Evolutionary conservation across 2,888 invertebrate species (phyloP), one percentile per base, ranked within the genome.

Genomic region (Griposia aprilina): DNA sequence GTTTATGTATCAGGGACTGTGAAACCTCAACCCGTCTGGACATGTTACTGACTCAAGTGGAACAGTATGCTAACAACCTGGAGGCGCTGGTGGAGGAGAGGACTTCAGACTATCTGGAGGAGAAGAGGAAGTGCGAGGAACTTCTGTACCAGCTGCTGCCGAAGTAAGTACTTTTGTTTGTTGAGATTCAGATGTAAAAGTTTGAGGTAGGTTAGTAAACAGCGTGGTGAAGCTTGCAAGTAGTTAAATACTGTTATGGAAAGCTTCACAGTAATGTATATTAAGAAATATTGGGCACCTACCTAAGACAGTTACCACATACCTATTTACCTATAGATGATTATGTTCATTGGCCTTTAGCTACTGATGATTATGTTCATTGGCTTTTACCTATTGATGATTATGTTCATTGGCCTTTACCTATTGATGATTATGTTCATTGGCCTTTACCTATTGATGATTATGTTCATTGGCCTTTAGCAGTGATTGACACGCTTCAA

Each of bases 91-190:
- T 99, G 2, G 99, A 99, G 90, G 99, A 99, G 94, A 97, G 99
- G 81, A 99, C 99, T 0, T 98, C 99, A 5, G 99, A 99, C 95
- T 99, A 99, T 92, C 97, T 99, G 86, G 99, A 99, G 90, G 99
- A 99, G 97, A 99, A 99, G 96, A 98, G 99, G 90, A 99, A 99
- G 97, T 99, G 99, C 90, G 99, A 99, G 94, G 99, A 99, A 91
- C 97, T 99, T 11, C 97, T 99, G 0, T 99, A 99, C 94, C 99
- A 99, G 95, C 97, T 99, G 90, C 96, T 99, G 86, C 99, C 99
- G 17, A 99, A 98, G 98, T 98, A 96, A 97, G 97, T 6, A 20
- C 36, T 66, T 20, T 7, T 30, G 6, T 15, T 26, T 15, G 8
- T 26, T 15, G 8, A 5, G 6, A n/a, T 26, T 23, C 0, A 7